Conservation (phyloP, 2,113 vertebrate species). For the Arvicanthis niloticus region DNA sequence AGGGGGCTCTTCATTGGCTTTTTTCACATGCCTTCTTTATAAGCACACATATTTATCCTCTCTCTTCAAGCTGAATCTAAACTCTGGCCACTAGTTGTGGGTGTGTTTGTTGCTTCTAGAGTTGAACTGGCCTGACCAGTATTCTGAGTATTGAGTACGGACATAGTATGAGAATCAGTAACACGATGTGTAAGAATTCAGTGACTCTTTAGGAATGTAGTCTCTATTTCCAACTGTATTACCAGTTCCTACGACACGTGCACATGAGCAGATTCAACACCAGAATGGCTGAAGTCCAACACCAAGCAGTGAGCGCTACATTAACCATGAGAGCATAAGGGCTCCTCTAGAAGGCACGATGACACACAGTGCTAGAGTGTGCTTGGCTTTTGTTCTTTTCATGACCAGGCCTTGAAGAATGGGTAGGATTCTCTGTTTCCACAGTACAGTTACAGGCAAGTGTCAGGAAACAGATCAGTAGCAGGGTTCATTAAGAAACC, state of each 20-base stretch:
- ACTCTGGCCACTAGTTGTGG: neutral
- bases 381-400: constrained; percentile 30
- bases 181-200: neutral
- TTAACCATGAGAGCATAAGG: neutral
- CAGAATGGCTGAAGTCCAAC: neutral
- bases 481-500: neutral
- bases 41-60: constrained; percentile 4
- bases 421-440: neutral
- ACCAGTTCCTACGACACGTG: neutral
- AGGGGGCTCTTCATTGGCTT: constrained; percentile 57
- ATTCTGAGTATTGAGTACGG: neutral
- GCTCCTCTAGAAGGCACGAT: neutral
- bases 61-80: constrained; percentile 44
- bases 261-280: neutral
- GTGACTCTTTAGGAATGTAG: constrained; percentile 38
- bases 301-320: too few relatives aligned
- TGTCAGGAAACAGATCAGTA: constrained; percentile 14
- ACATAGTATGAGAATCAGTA: neutral
- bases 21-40: constrained; percentile 40
- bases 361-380: neutral
- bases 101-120: neutral
- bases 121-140: neutral
- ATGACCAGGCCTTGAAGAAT: constrained; percentile 5
- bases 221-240: neutral
- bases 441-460: neutral